Base-by-base conservation (phyloP, 2,888 invertebrate genomes). In the Drosophila pseudotakahashii region DNA sequence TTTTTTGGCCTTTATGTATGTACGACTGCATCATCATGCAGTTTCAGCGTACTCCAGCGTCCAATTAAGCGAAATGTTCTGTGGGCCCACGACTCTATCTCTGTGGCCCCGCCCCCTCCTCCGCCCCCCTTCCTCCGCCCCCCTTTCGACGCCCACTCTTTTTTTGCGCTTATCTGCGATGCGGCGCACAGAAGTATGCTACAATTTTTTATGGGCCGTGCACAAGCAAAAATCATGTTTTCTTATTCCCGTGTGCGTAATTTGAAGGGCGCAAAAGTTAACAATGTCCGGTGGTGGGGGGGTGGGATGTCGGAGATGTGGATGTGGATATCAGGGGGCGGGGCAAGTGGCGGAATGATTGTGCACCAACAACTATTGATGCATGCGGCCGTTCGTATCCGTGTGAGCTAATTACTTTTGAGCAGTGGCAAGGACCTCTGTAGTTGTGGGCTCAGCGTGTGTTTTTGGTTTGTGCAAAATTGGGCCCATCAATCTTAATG, bases 171-270 rank as follows among this genome's bases (percentile, higher is more conserved):
- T 60, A 73, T 75, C 75, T 60, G 69, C 69, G 60, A 47, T 69
- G 58, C 53, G 84, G 81, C 79, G 75, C 77, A 60, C 76, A 50
- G 73, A 84, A 88, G 84, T 88, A 73, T 78, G 84, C 87, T 81
- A 84, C 89, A 84, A 77, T 85, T 84, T 88, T 85, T 88, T 87
- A 89, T 88, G 79, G 75, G 74, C 76, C 77, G 77, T 81, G 84
- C 84, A 84, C 84, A 88, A 86, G 86, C 86, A 88, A 88, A 89
- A 85, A 89, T 87, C 89, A 87, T 89, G 88, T 89, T 85, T 89
- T 75, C 83, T 85, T 83, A 88, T 84, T 88, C 82, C 82, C 88
- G 89, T 78, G 81, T 86, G 87, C 84, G 89, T 84, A 79, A 85
- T 87, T 88, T 83, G 76, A 72, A 72, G 80, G 77, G 77, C 82